Conservation (phyloP, 2,888 invertebrate species). For the Coleophora deauratella region DNA sequence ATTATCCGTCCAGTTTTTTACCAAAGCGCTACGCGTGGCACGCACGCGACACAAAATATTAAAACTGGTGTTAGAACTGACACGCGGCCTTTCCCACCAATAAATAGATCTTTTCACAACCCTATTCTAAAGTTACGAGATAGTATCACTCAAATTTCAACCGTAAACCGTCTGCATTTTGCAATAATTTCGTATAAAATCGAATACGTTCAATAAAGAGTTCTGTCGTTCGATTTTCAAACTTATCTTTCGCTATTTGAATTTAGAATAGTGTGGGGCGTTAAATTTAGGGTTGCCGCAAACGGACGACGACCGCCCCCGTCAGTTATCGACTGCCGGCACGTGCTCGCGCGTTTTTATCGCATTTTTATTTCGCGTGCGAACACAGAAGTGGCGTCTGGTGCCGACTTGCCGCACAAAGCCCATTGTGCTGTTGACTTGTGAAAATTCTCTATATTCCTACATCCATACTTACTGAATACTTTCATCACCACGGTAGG, state of each 20-base stretch:
- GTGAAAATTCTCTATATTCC: background rate
- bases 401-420: constrained; percentile 47
- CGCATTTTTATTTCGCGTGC: constrained; percentile 60
- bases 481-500: no score
- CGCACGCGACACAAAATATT: constrained; percentile 65
- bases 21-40: constrained; percentile 60
- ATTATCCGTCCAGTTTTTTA: constrained; percentile 69
- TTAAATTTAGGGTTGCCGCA: constrained; percentile 58
- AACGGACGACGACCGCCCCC: constrained; percentile 65
- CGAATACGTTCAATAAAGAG: background rate
- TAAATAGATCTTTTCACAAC: constrained; percentile 62
- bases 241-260: constrained; percentile 16
- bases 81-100: constrained; percentile 73
- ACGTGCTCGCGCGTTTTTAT: constrained; percentile 65
- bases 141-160: constrained; percentile 18
- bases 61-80: constrained; percentile 73
- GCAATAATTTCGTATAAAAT: background rate
- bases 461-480: no score
- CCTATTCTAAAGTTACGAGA: constrained; percentile 30
- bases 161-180: constrained; percentile 9
- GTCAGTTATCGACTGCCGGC: constrained; percentile 70
- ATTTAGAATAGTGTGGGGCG: constrained; percentile 14
- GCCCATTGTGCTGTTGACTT: constrained; percentile 16
- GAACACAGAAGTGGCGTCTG: constrained; percentile 63
- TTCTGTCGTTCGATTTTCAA: constrained; percentile 16